A percentile compares a stretch with the other conserved stretches of the same genome.
These are phyloP conservation scores for Neria commutata DNA, from an alignment of 2,888 invertebrate species.

Conservation along the genomic window DNA sequence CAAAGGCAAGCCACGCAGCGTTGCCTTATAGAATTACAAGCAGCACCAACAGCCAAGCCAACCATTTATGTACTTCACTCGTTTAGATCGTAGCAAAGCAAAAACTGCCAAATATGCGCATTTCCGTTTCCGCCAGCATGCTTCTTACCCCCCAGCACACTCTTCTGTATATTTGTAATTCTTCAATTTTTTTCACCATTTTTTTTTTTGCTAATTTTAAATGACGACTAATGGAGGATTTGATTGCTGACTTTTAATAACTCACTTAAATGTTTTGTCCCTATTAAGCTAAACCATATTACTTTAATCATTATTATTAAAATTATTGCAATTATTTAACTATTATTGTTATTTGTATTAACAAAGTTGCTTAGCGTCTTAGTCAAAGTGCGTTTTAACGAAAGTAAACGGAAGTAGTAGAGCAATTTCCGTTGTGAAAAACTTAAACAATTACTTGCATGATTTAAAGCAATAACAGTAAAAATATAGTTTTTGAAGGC, in stretches of 20 bases:
- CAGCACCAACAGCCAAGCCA: background rate
- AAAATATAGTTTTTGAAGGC: constrained; percentile 35
- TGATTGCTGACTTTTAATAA: constrained; percentile 40
- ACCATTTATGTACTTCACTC: background rate
- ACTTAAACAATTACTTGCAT: constrained; percentile 24
- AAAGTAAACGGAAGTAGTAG: constrained; percentile 52
- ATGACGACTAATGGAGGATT: constrained; percentile 62
- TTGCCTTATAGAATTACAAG: background rate
- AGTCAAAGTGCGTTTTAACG: constrained; percentile 41
- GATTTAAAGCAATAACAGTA: constrained; percentile 31
- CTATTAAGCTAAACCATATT: constrained; percentile 29
- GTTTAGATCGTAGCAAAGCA: background rate
- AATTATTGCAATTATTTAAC: constrained; percentile 30
- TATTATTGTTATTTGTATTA: constrained; percentile 9
- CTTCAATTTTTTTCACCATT: constrained; percentile 8
- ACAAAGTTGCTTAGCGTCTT: constrained; percentile 45
- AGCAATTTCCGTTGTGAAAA: constrained; percentile 37
- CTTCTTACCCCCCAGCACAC: background rate
- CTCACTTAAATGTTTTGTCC: constrained; percentile 31
- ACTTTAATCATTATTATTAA: constrained; percentile 15
- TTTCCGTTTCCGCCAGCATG: background rate
- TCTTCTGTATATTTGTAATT: no score
- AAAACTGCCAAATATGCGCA: background rate
- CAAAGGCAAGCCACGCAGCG: background rate
- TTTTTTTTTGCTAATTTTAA: constrained; percentile 49